Base-by-base conservation (phyloP, 2,113 vertebrate species). In the Henicopernis longicauda region DNA sequence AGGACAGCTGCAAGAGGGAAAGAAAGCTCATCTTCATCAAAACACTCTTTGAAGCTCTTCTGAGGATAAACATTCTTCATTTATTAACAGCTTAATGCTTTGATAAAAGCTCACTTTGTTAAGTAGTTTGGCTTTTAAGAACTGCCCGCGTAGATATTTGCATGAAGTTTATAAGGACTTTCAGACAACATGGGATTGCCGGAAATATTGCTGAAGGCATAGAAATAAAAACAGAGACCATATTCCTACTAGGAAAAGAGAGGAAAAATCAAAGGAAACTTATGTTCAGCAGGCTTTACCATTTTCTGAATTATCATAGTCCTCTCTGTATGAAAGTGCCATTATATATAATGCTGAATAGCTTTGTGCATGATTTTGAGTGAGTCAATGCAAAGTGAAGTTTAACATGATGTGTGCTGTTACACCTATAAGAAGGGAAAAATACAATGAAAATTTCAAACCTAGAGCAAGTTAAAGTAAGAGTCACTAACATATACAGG, bases 81-180 rank as follows among this genome's bases (percentile, higher is more conserved):
- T 97, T 96, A 97, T 96, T 89, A 97, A 92, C 52, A 95, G 85
- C 87, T 96, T 97, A 96, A 96, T 90, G 95, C 97, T 97, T 94
- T 96, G 63, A 95, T 95, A 94, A 97, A 98, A 96, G 97, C 97
- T 93, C 82, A 93, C 98, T 98, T 97, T 97, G 97, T 97, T 95
- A 89, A 96, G 92, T 92, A 96, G 82, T 58, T 92, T 82, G 54
- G 80, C 93, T 95, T 96, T 90, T 70, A 42, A 84, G 93, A 95
- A 49, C 70, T 87, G 76, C 69, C 73, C 73, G 77, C 4, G 6
- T 69, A 63, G 95, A 95, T 66, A 97, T 96, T 95, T 97, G 90
- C 88, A 88, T 92, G 91, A 95, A 77, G 83, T 58, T 92, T 90
- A 17, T 76, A 90, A 95, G 92, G 72, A 82, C 42, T 49, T 77